Evolutionary conservation across 1,140 invertebrate species (phyloP), one percentile per base, ranked within the genome.

Genomic region (Anoplolepis gracilipes): DNA sequence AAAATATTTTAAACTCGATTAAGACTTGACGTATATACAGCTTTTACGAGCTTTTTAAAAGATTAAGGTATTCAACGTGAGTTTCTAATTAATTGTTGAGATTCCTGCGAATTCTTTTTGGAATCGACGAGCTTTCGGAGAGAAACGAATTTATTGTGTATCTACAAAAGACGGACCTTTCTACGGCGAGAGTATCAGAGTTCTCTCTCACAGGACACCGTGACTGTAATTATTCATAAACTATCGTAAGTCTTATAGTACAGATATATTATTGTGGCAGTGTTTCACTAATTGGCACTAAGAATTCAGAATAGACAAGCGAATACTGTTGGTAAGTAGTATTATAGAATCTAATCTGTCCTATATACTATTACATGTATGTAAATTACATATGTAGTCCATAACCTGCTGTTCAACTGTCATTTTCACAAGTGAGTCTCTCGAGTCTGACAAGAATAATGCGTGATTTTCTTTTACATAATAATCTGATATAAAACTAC

Each of bases 321-420:
- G 78, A 93, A 92, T 92, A 92, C 92, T 93, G 92, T 91, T 92
- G 81, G 86, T 91, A 87, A 86, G 88, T 59, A 73, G 6, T 82
- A 82, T 73, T 69, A 69, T 82, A 72, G 25, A 55, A 28, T 30
- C 28, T 49, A 49, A 72, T 70, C 7, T 78, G 49, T 59, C 33
- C 16, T 28, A 61, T 61, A 1, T 61, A 25, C 25, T 6, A 13
- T 61, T 22, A 13, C 25, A 1, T 76, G 19, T 10, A 77, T 62
- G 28, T 64, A 73, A 73, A 49, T 62, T 76, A 62, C 55, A 28
- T 42, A 16, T 65, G 46, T 67, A 67, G 49, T 55, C 57, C n/a
- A 33, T 69, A 55, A 79, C 30, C 42, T 79, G 42, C 22, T 77
- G 16, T 46, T 49, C 22, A 53, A 79, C 13, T 67, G 13, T 67